phyloP scores from a whole-genome alignment of 2,888 invertebrate genomes.

The Lasioglossum malachurum region DNA sequence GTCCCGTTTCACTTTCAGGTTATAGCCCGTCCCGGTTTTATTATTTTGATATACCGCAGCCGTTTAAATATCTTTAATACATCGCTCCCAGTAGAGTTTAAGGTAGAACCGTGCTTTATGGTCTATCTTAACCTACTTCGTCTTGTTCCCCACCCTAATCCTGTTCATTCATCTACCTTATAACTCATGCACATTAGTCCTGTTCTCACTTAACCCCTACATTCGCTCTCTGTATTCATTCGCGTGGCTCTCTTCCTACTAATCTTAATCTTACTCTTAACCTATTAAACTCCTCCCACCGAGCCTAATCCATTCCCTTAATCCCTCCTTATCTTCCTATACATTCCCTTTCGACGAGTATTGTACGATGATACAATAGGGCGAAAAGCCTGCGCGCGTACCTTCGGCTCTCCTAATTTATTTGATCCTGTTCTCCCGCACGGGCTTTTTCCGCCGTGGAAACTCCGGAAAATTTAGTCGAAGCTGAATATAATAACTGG shows the following conservation, averaged over 20 bases:
- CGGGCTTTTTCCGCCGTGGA: not conserved
- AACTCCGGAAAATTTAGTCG: not conserved
- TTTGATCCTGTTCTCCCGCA: not conserved
- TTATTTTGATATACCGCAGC: not conserved
- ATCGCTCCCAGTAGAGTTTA: not conserved
- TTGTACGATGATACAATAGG: not conserved
- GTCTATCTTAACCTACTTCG: conserved; percentile 1
- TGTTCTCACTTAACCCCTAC: conserved; percentile 1
- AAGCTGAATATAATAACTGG: not conserved
- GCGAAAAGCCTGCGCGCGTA: not conserved
- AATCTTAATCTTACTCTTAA: conserved; percentile 10
- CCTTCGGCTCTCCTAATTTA: not conserved
- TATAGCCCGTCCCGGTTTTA: not conserved
- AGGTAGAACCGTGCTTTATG: conserved; percentile 1
- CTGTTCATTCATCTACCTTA: conserved; percentile 10
- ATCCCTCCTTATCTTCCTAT: not conserved
- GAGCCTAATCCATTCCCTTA: not conserved
- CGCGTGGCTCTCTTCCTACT: not conserved
- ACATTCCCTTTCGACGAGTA: not conserved
- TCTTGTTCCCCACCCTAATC: conserved; percentile 8
- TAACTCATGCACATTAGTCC: conserved; percentile 13
- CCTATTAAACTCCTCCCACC: not conserved
- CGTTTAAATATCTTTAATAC: not conserved
- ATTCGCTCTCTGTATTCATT: conserved; percentile 5
- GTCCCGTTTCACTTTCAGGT: not conserved